These are phyloP conservation scores for Drusus annulatus DNA, from an alignment of 1,140 invertebrate species.

Conservation along the genomic window DNA sequence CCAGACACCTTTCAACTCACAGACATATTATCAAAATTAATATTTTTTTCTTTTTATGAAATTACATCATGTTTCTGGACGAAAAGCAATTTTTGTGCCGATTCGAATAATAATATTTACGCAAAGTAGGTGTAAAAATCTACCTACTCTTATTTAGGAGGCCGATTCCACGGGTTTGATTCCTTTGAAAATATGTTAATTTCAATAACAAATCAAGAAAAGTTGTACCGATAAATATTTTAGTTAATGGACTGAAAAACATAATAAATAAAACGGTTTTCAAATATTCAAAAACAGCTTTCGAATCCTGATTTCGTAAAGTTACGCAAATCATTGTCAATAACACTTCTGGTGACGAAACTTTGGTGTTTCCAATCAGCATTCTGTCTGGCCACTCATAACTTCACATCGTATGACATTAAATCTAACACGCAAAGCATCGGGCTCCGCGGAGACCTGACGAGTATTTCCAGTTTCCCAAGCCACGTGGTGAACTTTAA, in stretches of 20 bases:
- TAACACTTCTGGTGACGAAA: constrained; percentile 23
- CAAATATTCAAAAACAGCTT: constrained; percentile 4
- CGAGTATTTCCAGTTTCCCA: background rate
- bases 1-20: no score
- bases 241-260: constrained; percentile 12
- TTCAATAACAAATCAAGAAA: constrained; percentile 14
- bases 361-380: constrained; percentile 11
- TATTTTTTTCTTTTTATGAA: no score
- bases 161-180: no score
- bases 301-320: constrained; percentile 1
- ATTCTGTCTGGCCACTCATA: constrained; percentile 2
- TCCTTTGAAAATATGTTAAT: background rate
- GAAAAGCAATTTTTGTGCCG: no score
- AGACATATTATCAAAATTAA: no score
- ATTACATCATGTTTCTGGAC: no score
- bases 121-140: no score
- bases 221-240: constrained; percentile 12
- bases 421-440: background rate
- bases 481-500: background rate
- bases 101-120: no score
- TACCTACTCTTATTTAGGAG: no score
- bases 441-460: background rate
- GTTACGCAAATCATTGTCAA: constrained; percentile 1
- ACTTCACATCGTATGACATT: background rate
- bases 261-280: background rate